A percentile compares a stretch with the other conserved stretches of the same genome.
Evolutionary conservation across 92 coral and sea anemone genomes (phyloP).

Genomic region (Palythoa caribaeorum): DNA sequence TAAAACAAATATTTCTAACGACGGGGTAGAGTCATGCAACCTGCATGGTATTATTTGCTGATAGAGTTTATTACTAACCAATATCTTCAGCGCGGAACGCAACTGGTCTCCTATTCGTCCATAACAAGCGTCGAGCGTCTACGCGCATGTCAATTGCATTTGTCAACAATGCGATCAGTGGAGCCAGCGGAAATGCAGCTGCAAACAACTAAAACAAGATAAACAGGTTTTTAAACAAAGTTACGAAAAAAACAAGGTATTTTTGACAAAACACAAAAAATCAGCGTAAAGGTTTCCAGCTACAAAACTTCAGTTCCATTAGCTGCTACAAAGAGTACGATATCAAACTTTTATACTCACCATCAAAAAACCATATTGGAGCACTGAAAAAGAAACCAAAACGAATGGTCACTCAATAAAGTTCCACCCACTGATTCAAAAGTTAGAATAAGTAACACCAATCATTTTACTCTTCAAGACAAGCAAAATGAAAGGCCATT

Average conservation of each 20-base stretch:
- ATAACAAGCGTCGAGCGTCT: constrained; percentile 88
- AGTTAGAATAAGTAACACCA: too few relatives aligned
- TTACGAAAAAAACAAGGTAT: neutral
- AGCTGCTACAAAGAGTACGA: neutral
- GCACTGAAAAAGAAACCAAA: constrained; percentile 72
- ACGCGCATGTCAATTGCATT: constrained; percentile 93
- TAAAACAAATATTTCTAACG: too few relatives aligned
- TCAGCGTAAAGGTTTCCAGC: neutral
- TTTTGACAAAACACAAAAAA: neutral
- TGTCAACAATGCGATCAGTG: constrained; percentile 91
- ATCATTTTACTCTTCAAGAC: too few relatives aligned
- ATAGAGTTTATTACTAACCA: neutral
- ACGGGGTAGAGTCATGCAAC: too few relatives aligned
- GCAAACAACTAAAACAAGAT: constrained; percentile 82
- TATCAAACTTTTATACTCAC: constrained; percentile 54
- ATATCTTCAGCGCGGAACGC: constrained; percentile 94
- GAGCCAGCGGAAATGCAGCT: constrained; percentile 98
- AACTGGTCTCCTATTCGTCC: constrained; percentile 94
- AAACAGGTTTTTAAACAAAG: neutral
- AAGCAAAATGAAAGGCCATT: too few relatives aligned
- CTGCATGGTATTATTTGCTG: too few relatives aligned
- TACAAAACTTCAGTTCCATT: neutral
- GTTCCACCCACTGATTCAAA: too few relatives aligned
- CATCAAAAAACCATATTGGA: constrained; percentile 97
- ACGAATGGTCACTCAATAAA: neutral